These are phyloP conservation scores for Himalopsyche japonica DNA, from an alignment of 2,888 invertebrate genomes.

Conservation along the genomic window DNA sequence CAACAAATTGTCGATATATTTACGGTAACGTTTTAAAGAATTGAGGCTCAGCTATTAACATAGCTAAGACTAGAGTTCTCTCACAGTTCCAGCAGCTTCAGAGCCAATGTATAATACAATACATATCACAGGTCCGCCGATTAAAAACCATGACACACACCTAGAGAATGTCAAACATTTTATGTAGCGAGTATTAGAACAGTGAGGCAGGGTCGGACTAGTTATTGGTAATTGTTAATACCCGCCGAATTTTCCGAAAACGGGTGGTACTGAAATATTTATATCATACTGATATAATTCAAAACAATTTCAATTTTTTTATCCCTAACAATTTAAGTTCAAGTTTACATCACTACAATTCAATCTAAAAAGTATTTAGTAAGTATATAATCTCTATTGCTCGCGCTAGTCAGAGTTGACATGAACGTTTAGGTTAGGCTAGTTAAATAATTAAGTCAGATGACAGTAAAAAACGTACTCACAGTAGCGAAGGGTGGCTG, in stretches of 20 bases:
- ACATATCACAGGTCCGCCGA: background rate
- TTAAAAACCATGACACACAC: background rate
- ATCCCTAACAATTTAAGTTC: no score
- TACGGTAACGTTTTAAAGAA: background rate
- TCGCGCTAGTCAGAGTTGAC: no score
- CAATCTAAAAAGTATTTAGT: no score
- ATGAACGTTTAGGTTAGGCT: no score
- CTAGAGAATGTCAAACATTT: background rate
- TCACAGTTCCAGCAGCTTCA: background rate
- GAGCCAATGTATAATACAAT: background rate
- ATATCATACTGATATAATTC: background rate
- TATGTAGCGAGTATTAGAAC: background rate
- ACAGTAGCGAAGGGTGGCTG: no score
- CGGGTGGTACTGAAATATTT: background rate
- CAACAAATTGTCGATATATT: background rate
- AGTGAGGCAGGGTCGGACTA: background rate
- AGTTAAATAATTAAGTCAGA: no score
- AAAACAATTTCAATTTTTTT: no score
- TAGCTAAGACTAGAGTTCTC: background rate
- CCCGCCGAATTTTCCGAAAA: background rate
- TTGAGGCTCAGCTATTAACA: background rate
- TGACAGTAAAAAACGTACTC: no score
- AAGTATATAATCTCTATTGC: no score
- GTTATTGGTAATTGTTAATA: background rate
- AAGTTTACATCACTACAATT: no score